These are phyloP conservation scores for Philopedon plagiatum DNA, from an alignment of 2,888 invertebrate genomes.

Conservation along the genomic window DNA sequence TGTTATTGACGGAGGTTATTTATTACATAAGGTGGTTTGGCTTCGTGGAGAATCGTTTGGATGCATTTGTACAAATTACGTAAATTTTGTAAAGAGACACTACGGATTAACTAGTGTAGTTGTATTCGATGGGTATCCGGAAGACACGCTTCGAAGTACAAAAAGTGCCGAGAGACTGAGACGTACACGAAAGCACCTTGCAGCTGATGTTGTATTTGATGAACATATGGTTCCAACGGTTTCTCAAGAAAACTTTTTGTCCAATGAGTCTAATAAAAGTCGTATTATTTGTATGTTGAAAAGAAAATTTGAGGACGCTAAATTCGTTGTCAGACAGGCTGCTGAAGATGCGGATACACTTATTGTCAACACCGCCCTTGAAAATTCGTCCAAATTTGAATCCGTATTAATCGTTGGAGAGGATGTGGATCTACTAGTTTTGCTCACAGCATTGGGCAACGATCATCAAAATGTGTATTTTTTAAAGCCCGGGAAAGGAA, in stretches of 20 bases:
- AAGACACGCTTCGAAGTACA: background rate
- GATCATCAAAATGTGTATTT: too few species aligned
- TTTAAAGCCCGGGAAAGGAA: too few species aligned
- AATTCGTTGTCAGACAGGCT: conserved; percentile 12
- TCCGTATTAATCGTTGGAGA: too few species aligned
- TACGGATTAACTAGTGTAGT: background rate
- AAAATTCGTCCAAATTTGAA: too few species aligned
- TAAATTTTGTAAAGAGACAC: conserved; percentile 2
- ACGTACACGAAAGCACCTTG: background rate
- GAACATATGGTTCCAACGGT: conserved; percentile 2
- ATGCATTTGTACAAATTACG: too few species aligned
- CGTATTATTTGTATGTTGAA: conserved; percentile 12
- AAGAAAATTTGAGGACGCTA: background rate
- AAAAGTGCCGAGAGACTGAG: background rate
- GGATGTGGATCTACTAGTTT: too few species aligned
- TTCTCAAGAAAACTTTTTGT: conserved; percentile 16
- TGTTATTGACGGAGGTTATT: background rate
- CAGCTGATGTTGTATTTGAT: conserved; percentile 21
- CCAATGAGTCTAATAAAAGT: conserved; percentile 21
- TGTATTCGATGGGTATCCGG: conserved; percentile 23
- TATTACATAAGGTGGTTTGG: background rate
- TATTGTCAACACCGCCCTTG: conserved; percentile 32
- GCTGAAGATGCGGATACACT: conserved; percentile 15
- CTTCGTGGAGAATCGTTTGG: background rate
- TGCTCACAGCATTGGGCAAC: too few species aligned